A percentile compares a stretch with the other conserved stretches of the same genome.
These are phyloP conservation scores for Nowickia ferox DNA, from an alignment of 2,888 invertebrate species.

Conservation along the genomic window DNA sequence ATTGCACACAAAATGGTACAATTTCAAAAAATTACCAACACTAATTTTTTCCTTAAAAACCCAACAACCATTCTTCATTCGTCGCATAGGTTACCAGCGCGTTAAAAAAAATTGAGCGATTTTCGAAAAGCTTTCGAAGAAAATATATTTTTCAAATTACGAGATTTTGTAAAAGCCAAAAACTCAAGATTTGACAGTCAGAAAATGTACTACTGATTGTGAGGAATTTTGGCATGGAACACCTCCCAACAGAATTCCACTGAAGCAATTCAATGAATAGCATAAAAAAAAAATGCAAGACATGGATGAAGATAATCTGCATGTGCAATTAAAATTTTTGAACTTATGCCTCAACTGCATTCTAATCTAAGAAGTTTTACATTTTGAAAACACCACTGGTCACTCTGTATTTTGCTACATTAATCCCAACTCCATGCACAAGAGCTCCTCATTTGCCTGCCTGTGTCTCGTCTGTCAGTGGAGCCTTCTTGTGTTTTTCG, in stretches of 20 bases:
- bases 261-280: too few species aligned
- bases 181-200: too few species aligned
- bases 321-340: too few species aligned
- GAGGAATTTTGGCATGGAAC: too few species aligned
- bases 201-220: too few species aligned
- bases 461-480: neutral
- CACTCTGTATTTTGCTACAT: neutral
- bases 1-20: neutral
- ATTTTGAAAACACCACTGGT: neutral
- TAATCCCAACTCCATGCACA: conserved; percentile 3
- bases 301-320: too few species aligned
- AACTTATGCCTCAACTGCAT: too few species aligned
- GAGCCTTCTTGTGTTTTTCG: neutral
- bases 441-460: conserved; percentile 5
- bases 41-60: neutral
- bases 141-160: too few species aligned
- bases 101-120: neutral
- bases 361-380: too few species aligned
- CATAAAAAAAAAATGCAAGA: too few species aligned
- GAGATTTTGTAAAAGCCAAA: too few species aligned
- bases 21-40: neutral
- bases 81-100: neutral
- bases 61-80: neutral
- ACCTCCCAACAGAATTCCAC: too few species aligned
- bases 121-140: neutral